Evolutionary conservation across 2,797 vertebrate genomes (phyloP), one percentile per base, ranked within the genome.

Genomic region (Perodicticus potto): DNA sequence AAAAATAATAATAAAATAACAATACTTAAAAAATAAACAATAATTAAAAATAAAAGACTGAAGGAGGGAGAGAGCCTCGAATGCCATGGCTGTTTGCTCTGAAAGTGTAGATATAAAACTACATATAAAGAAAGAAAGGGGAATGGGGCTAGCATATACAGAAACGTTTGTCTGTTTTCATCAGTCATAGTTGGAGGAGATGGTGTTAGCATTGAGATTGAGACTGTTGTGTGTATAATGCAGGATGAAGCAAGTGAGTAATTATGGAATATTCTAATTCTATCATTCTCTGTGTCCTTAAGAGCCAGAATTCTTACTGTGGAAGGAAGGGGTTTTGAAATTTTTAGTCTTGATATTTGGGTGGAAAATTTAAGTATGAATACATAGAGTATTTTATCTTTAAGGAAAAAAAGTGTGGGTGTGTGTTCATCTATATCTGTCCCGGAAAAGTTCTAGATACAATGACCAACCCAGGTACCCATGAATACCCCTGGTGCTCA

Each of bases 361-460:
- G 40, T 89, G 23, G 53, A 80, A 92, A 92, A 69, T 63, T 27
- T 74, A 76, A 84, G 59, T 70, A 40, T 37, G n/a, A 92, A 92
- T 12, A 74, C 20, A 63, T 22, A 40, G 91, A 86, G 29, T 37
- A 82, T 45, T 81, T 73, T 53, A 76, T 81, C 25, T 45, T 74
- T 67, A 74, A 57, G 81, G 85, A 81, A 43, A 29, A 69, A 61
- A 12, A 1, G 73, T 32, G 16, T 27, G 12, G 27, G 12, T 23
- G 23, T 37, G 7, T n/a, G 19, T 78, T 19, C 67, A 49, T 63
- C 3, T 20, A 25, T 69, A 34, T 65, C 34, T 34, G 27, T 37
- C n/a, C 89, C 32, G 34, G 32, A 90, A 80, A 92, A 57, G 19
- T 25, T 89, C 23, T 73, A 78, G 76, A 78, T 23, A 69, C 17